phyloP scores from a whole-genome alignment of 2,797 vertebrate species.

The Acanthurus leucopareius region DNA sequence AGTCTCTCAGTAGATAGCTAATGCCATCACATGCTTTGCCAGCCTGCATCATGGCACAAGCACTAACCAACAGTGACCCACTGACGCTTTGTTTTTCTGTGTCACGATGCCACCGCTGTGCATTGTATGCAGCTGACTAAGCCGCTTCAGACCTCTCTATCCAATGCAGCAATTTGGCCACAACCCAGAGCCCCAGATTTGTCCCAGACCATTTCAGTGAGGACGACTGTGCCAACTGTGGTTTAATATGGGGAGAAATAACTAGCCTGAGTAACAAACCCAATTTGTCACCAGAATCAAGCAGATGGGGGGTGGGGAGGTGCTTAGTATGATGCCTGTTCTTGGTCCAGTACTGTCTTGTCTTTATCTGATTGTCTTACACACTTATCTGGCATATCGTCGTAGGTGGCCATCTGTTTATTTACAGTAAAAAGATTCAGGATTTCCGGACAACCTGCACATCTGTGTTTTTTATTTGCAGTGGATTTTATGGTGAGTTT shows the following conservation, averaged over 20 bases:
- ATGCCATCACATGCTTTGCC: slow-evolving; percentile 55
- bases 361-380: slow-evolving; percentile 46
- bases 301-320: slow-evolving; percentile 52
- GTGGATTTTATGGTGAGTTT: slow-evolving; percentile 40
- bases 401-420: slow-evolving; percentile 52
- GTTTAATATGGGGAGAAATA: slow-evolving; percentile 57
- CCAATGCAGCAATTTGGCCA: slow-evolving; percentile 67
- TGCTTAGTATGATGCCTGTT: slow-evolving; percentile 46
- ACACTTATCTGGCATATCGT: slow-evolving; percentile 28
- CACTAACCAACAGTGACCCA: slow-evolving; percentile 69
- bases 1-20: slow-evolving; percentile 47
- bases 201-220: slow-evolving; percentile 59
- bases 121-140: slow-evolving; percentile 80
- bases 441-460: slow-evolving; percentile 27
- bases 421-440: slow-evolving; percentile 41
- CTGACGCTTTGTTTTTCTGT: slow-evolving; percentile 75
- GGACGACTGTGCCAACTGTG: slow-evolving; percentile 51
- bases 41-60: slow-evolving; percentile 52
- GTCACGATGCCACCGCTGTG: slow-evolving; percentile 70
- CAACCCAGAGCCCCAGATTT: slow-evolving; percentile 74
- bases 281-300: slow-evolving; percentile 63
- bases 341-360: slow-evolving; percentile 17
- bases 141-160: slow-evolving; percentile 69
- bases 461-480: slow-evolving; percentile 28
- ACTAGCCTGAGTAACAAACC: slow-evolving; percentile 61